Evolutionary conservation across 2,113 vertebrate genomes (phyloP), one percentile per base, ranked within the genome.

Genomic region (Leucoraja erinaceus): DNA sequence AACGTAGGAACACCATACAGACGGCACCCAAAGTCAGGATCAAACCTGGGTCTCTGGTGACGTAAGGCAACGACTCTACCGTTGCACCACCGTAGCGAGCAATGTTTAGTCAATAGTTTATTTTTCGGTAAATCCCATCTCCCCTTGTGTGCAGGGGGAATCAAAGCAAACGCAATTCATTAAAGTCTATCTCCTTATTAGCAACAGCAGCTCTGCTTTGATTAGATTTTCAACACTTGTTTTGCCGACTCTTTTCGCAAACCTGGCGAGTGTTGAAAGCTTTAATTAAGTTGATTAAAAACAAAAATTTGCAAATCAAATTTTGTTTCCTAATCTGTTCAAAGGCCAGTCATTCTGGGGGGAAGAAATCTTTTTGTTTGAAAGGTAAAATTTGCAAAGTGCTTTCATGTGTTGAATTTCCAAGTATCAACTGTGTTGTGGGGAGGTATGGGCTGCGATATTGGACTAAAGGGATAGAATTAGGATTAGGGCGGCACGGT

Each of bases 101-200:
- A 54, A 54, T 83, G 79, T 18, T 83, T 83, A 54, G 79, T 83
- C 79, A 83, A 83, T 56, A 56, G 47, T 47, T 47, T 47, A 18
- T 22, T 83, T 83, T 83, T 47, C 38, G 38, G 38, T 47, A 47
- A 47, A 47, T 47, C 47, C 7, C 79, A 56, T 56, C 79, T 83
- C 38, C 38, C 38, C 38, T 33, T 33, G 47, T 83, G 47, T 83
- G 31, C 33, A 56, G 2, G 22, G 79, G 47, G 47, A 0, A 83
- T 83, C 38, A 83, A 83, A 83, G 79, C 47, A 54, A 83, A 83
- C 56, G 47, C 14, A 83, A 25, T 22, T 83, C 38, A 83, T 83
- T 83, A 83, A 83, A 83, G 79, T 83, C 56, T 56, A 22, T 83
- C 47, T 81, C 2, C 78, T 83, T 56, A 83, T 83, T 83, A 83